Conservation (phyloP, 35 echinoderm and acorn worm genomes). For the Lytechinus pictus region DNA sequence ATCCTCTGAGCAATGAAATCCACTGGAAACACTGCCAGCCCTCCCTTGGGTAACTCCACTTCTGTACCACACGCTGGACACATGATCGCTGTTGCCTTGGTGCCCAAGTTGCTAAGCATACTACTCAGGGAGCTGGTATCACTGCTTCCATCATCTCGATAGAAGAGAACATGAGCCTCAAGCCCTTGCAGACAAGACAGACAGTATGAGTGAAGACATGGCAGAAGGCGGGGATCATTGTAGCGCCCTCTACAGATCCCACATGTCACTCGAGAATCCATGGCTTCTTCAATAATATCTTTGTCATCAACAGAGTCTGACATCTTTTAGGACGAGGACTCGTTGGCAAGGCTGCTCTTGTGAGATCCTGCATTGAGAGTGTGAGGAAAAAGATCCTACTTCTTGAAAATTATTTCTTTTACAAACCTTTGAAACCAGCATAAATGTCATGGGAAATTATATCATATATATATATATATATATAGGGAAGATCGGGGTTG, state of each 20-base stretch:
- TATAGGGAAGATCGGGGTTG: no score
- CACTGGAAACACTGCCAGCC: slow-evolving; percentile 68
- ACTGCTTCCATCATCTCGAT: slow-evolving; percentile 55
- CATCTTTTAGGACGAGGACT: not conserved
- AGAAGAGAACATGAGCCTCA: slow-evolving; percentile 68
- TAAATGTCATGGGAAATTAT: no score
- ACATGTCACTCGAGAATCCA: slow-evolving; percentile 56
- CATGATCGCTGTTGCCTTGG: slow-evolving; percentile 57
- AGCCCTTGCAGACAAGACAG: slow-evolving; percentile 70
- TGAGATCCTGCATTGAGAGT: not conserved
- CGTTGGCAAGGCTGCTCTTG: not conserved
- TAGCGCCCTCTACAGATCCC: slow-evolving; percentile 79
- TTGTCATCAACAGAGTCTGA: slow-evolving; percentile 30
- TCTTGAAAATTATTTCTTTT: no score
- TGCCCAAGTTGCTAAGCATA: slow-evolving; percentile 34
- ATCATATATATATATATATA: no score
- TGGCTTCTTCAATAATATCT: not conserved
- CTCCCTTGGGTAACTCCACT: slow-evolving; percentile 66
- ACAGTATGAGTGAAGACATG: slow-evolving; percentile 94
- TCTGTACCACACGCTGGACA: slow-evolving; percentile 90
- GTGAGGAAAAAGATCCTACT: not conserved
- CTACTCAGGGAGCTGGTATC: slow-evolving; percentile 60
- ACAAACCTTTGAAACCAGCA: no score
- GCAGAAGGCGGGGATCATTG: slow-evolving; percentile 87
- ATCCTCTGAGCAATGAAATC: slow-evolving; percentile 80